Base-by-base conservation (phyloP, 2,797 vertebrate species). In the Coilia nasus region DNA sequence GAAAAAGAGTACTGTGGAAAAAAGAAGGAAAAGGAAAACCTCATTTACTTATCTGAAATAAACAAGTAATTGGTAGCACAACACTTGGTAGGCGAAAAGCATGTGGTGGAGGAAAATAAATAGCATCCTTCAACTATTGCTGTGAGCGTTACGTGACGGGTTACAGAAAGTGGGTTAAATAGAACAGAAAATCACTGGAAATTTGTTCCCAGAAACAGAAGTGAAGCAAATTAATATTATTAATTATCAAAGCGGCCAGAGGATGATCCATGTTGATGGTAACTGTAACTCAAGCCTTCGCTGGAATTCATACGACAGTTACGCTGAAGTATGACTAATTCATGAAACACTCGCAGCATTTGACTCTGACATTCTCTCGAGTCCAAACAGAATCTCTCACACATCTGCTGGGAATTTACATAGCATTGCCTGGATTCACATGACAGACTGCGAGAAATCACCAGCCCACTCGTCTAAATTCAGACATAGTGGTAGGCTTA, bases 321-420 rank as follows among this genome's bases (percentile, higher is more conserved):
- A 85, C 25, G 50, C 62, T 84, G 54, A 84, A 83, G n/a, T 47
- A 86, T 86, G 83, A 86, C 84, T 85, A 64, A 60, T 62, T 64
- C 57, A 15, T 64, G 35, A 83, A 85, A 46, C 86, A 87, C 56
- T 64, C 4, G 9, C 9, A 41, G 60, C 47, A 80, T 82, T 81
- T 80, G 62, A 83, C 84, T 80, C 59, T 82, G 31, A 47, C 80
- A 56, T 83, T 67, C 28, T 83, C 67, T 84, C n/a, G 81, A 86
- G 84, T 62, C 60, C 83, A 83, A 78, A 88, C 82, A 85, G 85
- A 85, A 60, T 86, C 81, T 84, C 47, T 85, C 57, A n/a, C 82
- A 85, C 25, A 87, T 83, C 82, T 86, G 86, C 80, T 19, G 19
- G 85, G 71, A 80, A 84, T 46, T 82, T 56, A 50, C 71, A 84